A percentile compares a stretch with the other conserved stretches of the same genome.
Evolutionary conservation across 2,797 vertebrate species (phyloP).

Genomic region (Pipistrellus nathusii): DNA sequence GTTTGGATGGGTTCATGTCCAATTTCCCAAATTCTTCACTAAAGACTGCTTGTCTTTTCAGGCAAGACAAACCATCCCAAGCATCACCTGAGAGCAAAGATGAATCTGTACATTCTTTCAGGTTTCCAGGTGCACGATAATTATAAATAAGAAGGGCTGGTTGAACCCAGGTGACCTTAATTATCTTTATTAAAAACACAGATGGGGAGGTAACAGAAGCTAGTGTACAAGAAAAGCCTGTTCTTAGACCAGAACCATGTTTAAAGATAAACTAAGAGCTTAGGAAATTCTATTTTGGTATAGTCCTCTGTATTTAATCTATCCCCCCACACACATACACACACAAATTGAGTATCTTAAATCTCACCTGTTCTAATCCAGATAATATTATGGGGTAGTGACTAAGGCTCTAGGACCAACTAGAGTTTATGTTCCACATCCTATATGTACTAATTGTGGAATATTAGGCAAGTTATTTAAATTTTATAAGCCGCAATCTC

Average conservation of each 20-base stretch:
- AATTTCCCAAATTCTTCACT: conserved; percentile 52
- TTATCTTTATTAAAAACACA: conserved; percentile 80
- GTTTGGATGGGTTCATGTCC: background rate
- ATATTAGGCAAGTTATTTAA: background rate
- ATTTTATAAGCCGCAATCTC: background rate
- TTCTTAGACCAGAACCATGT: conserved; percentile 40
- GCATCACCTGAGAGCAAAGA: background rate
- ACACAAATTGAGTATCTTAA: background rate
- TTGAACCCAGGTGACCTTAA: conserved; percentile 74
- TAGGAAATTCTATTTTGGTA: conserved; percentile 11
- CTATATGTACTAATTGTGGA: background rate
- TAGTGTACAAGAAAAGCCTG: conserved; percentile 59
- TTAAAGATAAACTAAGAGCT: conserved; percentile 56
- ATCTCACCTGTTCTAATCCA: background rate
- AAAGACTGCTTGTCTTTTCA: conserved; percentile 48
- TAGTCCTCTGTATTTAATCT: background rate
- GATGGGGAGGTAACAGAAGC: conserved; percentile 34
- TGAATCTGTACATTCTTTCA: conserved; percentile 56
- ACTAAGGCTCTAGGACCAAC: background rate
- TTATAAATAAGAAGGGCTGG: conserved; percentile 65
- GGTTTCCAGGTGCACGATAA: conserved; percentile 74
- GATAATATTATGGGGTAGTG: background rate
- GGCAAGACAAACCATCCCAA: conserved; percentile 26
- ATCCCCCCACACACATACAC: no score
- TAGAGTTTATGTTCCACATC: background rate